phyloP scores from a whole-genome alignment of 1,140 invertebrate genomes.

The Centruroides sculpturatus region DNA sequence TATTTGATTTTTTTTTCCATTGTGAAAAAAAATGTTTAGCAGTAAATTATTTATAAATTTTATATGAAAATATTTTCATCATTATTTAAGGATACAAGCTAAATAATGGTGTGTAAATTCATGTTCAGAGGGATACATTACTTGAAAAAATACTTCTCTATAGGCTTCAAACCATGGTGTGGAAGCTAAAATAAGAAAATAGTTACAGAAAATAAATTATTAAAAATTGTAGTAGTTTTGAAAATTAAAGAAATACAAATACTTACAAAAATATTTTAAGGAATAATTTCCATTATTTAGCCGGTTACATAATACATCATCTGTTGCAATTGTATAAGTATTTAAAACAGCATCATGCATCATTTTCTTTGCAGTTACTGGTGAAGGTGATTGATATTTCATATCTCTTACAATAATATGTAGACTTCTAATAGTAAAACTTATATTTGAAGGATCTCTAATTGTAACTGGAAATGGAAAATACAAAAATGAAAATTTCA shows the following conservation, averaged over 20 bases:
- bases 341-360: conserved; percentile 70
- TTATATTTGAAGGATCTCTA: conserved; percentile 60
- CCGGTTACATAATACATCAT: conserved; percentile 23
- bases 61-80: conserved; percentile 1
- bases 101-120: conserved; percentile 88
- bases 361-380: conserved; percentile 65
- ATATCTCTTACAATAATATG: conserved; percentile 67
- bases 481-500: no score
- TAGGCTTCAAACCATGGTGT: conserved; percentile 95
- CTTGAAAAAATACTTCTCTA: conserved; percentile 76
- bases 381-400: conserved; percentile 59
- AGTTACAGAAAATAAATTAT: not conserved
- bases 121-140: conserved; percentile 82
- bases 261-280: conserved; percentile 13
- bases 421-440: conserved; percentile 57
- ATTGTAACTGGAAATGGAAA: conserved; percentile 47
- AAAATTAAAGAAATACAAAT: conserved; percentile 1
- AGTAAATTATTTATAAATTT: no score
- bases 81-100: conserved; percentile 47
- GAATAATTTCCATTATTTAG: conserved; percentile 9
- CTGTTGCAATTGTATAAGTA: conserved; percentile 47
- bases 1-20: no score
- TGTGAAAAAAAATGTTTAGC: no score
- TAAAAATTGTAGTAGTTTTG: not conserved
- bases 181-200: conserved; percentile 33